Evolutionary conservation across 2,113 vertebrate species (phyloP), one percentile per base, ranked within the genome.

Genomic region (Hippoglossus stenolepis): DNA sequence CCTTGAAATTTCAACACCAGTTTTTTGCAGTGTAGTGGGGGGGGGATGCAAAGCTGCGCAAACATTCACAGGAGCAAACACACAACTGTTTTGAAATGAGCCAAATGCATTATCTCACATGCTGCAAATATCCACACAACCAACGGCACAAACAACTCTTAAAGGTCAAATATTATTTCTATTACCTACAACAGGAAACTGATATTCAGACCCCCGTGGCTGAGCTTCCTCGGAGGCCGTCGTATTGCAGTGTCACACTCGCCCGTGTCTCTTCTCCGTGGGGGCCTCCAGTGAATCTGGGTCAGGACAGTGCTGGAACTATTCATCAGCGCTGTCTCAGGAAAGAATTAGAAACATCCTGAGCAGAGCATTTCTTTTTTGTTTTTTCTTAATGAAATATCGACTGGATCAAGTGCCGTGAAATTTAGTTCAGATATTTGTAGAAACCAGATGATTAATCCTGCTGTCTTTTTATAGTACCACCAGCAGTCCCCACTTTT

Each of bases 261-360:
- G 38, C 10, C 0, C 2, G 59, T 61, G 4, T 47, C 24, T 11
- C 40, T 45, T 54, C 21, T 67, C 63, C 14, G 15, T 45, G 24
- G 59, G n/a, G 68, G 65, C 72, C 67, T 76, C 68, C 31, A 3
- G 59, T 83, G 84, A 83, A 35, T 77, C 76, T 88, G 77, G 57
- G 82, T 85, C 69, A 77, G 75, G 40, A 56, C 62, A 59, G 14
- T 5, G 24, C 51, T 68, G 43, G 77, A 77, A 58, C 23, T 18
- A 24, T 59, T 53, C 59, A 73, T 74, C 56, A 23, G 35, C 26
- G 5, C 71, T 72, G 63, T 59, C 49, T 76, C 21, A 12, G 11
- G 26, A 56, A 63, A 65, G 35, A 72, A 40, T 17, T 26, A 15
- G 5, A 71, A 61, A 56, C 23, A n/a, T 38, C 45, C 47, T 2